phyloP scores from a whole-genome alignment of 2,797 vertebrate genomes.

The Microcaecilia unicolor region DNA sequence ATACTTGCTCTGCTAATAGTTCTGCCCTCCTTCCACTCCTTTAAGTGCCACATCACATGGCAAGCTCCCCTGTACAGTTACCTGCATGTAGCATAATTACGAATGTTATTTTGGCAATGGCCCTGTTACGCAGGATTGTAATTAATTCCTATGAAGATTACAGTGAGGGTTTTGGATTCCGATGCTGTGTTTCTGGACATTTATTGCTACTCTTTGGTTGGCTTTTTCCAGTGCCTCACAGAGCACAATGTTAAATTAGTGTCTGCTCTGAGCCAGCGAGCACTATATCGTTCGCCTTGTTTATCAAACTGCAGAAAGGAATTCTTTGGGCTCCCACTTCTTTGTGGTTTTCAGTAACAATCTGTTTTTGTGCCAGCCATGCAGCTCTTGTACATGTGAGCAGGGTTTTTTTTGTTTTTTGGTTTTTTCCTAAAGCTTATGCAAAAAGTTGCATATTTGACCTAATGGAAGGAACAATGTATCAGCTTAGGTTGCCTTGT shows the following conservation, averaged over 20 bases:
- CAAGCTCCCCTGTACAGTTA: slow-evolving; percentile 39
- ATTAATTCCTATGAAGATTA: slow-evolving; percentile 43
- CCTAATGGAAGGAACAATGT: slow-evolving; percentile 47
- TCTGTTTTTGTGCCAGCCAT: slow-evolving; percentile 28
- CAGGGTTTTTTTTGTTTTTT: too few relatives aligned
- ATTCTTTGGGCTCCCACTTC: slow-evolving; percentile 43
- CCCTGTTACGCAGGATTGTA: slow-evolving; percentile 31
- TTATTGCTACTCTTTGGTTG: slow-evolving; percentile 40
- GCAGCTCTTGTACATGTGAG: slow-evolving; percentile 8
- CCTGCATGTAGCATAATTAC: slow-evolving; percentile 34
- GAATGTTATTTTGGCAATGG: slow-evolving; percentile 36
- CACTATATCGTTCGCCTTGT: slow-evolving; percentile 32
- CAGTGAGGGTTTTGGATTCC: slow-evolving; percentile 42
- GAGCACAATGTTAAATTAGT: slow-evolving; percentile 37
- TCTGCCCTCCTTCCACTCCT: slow-evolving; percentile 45
- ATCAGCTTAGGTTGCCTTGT: slow-evolving; percentile 43
- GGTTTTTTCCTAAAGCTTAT: slow-evolving; percentile 24
- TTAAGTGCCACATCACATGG: slow-evolving; percentile 47
- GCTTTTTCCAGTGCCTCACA: slow-evolving; percentile 39
- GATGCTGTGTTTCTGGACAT: slow-evolving; percentile 31
- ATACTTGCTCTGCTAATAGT: slow-evolving; percentile 44
- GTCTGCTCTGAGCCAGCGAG: slow-evolving; percentile 35
- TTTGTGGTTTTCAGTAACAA: slow-evolving; percentile 30
- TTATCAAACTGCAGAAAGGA: slow-evolving; percentile 25
- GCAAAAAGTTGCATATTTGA: slow-evolving; percentile 42